Conservation (phyloP, 2,888 invertebrate species). For the Macropis europaea region DNA sequence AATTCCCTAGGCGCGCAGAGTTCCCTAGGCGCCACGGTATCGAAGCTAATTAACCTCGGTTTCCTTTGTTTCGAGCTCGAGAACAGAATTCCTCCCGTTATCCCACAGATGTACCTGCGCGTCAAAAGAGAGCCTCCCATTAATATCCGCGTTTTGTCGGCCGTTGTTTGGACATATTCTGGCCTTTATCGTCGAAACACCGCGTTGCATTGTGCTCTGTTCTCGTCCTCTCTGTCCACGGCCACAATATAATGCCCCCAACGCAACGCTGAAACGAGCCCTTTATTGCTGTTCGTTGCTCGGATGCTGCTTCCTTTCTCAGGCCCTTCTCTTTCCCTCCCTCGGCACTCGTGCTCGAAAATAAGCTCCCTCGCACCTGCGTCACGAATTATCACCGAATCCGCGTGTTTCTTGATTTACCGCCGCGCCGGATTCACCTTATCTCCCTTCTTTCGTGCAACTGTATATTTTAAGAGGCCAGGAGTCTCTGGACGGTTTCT, state of each 20-base stretch:
- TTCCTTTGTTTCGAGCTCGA: slow-evolving; percentile 1
- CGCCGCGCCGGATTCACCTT: too few relatives aligned
- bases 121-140: slow-evolving; percentile 31
- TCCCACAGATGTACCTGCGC: slow-evolving; percentile 42
- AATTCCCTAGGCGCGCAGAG: too few relatives aligned
- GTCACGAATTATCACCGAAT: slow-evolving; percentile 18
- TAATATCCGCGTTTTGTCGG: slow-evolving; percentile 39
- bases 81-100: slow-evolving; percentile 50
- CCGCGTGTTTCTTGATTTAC: too few relatives aligned
- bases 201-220: slow-evolving; percentile 53
- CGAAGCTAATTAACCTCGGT: slow-evolving; percentile 25
- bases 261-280: slow-evolving; percentile 67
- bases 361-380: slow-evolving; percentile 28
- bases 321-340: slow-evolving; percentile 61
- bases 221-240: slow-evolving; percentile 12
- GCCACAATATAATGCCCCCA: slow-evolving; percentile 56
- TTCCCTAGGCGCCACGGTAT: slow-evolving; percentile 20
- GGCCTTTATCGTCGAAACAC: slow-evolving; percentile 55
- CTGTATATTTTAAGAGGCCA: too few relatives aligned
- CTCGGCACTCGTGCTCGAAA: not conserved
- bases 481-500: too few relatives aligned
- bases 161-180: slow-evolving; percentile 44
- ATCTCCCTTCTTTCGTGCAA: too few relatives aligned
- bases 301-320: slow-evolving; percentile 78
- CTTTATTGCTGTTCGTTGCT: slow-evolving; percentile 72